A percentile compares a stretch with the other conserved stretches of the same genome.
Conservation (phyloP, 2,797 vertebrate genomes). For the Rhinatrema bivittatum region DNA sequence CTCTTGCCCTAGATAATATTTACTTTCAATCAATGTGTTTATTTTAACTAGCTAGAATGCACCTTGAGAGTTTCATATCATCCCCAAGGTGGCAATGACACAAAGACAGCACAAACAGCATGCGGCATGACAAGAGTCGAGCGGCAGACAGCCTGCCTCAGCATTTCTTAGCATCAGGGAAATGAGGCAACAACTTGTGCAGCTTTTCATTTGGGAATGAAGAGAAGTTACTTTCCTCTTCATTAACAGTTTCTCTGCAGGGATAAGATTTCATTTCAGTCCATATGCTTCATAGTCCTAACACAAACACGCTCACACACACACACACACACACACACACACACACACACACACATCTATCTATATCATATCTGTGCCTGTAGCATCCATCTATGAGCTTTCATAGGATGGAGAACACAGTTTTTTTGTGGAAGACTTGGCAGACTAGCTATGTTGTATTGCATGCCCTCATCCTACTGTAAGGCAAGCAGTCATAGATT, state of each 20-base stretch:
- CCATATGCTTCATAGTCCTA: neutral
- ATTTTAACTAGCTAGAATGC: no score
- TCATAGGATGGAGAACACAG: no score
- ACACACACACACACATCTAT: no score
- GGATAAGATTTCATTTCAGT: neutral
- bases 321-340: no score
- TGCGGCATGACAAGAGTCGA: rapidly evolving
- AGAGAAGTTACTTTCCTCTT: neutral
- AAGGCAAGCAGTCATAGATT: neutral
- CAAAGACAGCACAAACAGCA: no score
- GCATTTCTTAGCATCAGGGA: neutral
- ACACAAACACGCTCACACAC: no score
- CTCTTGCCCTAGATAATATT: no score
- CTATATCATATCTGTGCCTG: no score
- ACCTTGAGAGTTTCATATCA: neutral
- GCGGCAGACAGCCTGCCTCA: neutral
- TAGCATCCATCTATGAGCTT: no score
- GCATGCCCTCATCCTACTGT: neutral
- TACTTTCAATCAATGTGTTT: no score
- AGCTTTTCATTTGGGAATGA: neutral
- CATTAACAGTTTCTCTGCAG: neutral
- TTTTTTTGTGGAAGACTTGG: no score
- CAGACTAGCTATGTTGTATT: no score
- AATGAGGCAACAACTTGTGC: neutral
- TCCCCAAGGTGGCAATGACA: neutral